Evolutionary conservation across 2,888 invertebrate genomes (phyloP).

Genomic region (Tetropium fuscum): DNA sequence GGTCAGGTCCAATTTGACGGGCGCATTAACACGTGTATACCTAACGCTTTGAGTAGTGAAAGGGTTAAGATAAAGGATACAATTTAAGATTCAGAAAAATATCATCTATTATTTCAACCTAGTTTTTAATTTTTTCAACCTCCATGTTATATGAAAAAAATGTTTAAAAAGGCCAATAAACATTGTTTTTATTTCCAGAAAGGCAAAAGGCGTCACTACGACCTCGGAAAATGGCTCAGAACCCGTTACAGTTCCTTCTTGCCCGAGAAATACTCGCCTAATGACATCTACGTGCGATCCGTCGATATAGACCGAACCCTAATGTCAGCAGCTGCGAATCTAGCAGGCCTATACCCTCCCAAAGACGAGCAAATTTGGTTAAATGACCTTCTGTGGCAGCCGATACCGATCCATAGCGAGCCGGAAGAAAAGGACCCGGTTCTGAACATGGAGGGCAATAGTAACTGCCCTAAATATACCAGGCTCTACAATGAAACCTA

Average conservation of each 20-base stretch:
- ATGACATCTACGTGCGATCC: slow-evolving; percentile 73
- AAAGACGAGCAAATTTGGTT: slow-evolving; percentile 69
- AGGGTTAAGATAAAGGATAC: no score
- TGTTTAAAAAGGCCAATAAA: no score
- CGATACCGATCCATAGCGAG: slow-evolving; percentile 78
- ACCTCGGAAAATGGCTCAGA: slow-evolving; percentile 79
- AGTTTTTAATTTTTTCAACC: no score
- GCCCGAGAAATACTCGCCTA: slow-evolving; percentile 67
- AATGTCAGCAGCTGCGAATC: slow-evolving; percentile 85
- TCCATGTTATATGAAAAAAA: no score
- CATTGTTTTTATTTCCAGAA: slow-evolving; percentile 46
- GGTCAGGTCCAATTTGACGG: no score
- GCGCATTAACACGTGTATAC: no score
- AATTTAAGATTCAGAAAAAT: no score
- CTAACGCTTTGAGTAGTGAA: no score
- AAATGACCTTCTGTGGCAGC: slow-evolving; percentile 71
- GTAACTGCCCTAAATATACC: slow-evolving; percentile 59
- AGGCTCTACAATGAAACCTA: slow-evolving; percentile 18
- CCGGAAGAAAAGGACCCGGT: slow-evolving; percentile 32
- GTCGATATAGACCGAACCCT: slow-evolving; percentile 90
- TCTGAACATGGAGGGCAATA: slow-evolving; percentile 67
- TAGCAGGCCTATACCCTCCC: slow-evolving; percentile 82
- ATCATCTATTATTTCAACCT: no score
- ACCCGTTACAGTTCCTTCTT: slow-evolving; percentile 76
- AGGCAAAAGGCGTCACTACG: slow-evolving; percentile 80